phyloP scores from a whole-genome alignment of 2,888 invertebrate genomes.

The Pherbina coryleti region DNA sequence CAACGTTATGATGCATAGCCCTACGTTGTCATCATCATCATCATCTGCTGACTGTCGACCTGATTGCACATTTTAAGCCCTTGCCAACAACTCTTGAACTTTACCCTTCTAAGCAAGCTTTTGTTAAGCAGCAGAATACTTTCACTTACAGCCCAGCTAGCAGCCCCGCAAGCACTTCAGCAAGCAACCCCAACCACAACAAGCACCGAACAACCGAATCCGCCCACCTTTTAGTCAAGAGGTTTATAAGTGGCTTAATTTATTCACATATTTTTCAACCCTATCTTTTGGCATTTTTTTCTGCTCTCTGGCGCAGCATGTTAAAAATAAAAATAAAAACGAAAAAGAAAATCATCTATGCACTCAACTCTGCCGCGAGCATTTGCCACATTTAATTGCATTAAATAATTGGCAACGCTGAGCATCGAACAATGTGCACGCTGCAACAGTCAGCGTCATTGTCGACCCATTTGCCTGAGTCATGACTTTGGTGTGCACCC shows the following conservation, averaged over 20 bases:
- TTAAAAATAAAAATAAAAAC: too few species aligned
- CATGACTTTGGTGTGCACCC: conserved; percentile 16
- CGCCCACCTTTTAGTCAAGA: conserved; percentile 28
- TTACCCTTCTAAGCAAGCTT: conserved; percentile 23
- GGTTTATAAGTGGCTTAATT: conserved; percentile 31
- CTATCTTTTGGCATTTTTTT: not conserved
- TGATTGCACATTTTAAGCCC: conserved; percentile 24
- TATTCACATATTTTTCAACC: not conserved
- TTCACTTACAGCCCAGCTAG: conserved; percentile 16
- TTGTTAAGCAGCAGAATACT: conserved; percentile 6
- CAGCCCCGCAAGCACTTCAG: not conserved
- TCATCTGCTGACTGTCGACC: not conserved
- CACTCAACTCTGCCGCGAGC: conserved; percentile 6
- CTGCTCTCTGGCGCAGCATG: not conserved
- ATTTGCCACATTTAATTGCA: conserved; percentile 27
- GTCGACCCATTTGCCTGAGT: conserved; percentile 27
- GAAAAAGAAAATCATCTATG: not conserved
- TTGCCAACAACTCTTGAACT: conserved; percentile 34
- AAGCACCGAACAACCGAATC: too few species aligned
- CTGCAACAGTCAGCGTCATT: not conserved
- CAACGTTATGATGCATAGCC: conserved; percentile 9
- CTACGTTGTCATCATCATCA: not conserved
- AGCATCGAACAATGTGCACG: not conserved
- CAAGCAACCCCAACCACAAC: not conserved
- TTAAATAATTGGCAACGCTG: conserved; percentile 30